Evolutionary conservation across 2,113 vertebrate species (phyloP), one percentile per base, ranked within the genome.

Genomic region (Prinia subflava): DNA sequence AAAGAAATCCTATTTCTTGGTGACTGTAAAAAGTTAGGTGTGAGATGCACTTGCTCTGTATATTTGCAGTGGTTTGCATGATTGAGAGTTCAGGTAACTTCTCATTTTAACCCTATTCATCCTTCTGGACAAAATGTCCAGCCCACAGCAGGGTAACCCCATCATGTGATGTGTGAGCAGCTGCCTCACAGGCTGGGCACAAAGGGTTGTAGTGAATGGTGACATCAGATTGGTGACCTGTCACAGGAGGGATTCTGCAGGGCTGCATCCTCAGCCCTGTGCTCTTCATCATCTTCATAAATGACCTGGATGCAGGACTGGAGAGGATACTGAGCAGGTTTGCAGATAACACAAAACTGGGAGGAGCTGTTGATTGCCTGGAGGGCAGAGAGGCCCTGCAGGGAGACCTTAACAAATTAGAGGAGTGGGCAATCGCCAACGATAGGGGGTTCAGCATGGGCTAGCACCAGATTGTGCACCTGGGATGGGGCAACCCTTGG

Each of bases 391-490:
- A 68, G 37, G 35, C 52, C 62, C 53, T 50, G 71, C 44, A 76
- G 25, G 41, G 30, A 50, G 5, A 25, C 18, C 35, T 57, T 5
- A 4, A 3, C 16, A 67, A 50, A 16, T 57, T 1, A 35, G 30
- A 57, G 35, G 30, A 20, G 4, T 49, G 35, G 24, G 35, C 8
- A 35, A 6, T 67, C 44, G 21, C 52, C 52, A 49, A 1, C 5
- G 1, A 1, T 14, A 7, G 2, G 16, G 22, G 42, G 35, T 49
- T 67, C 42, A 49, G 0, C 16, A 16, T 31, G 35, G 30, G 24
- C 52, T 30, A 3, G 16, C 57, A 37, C 42, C 35, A 49, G 35
- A 31, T 50, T 42, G 42, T 50, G 20, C 44, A 25, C 52, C 16
- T 76, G 42, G 35, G 7, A 9, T 42, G 11, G 35, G 25, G 30